These are phyloP conservation scores for Eucidaris tribuloides DNA, from an alignment of 35 echinoderm and acorn worm species.

Conservation along the genomic window DNA sequence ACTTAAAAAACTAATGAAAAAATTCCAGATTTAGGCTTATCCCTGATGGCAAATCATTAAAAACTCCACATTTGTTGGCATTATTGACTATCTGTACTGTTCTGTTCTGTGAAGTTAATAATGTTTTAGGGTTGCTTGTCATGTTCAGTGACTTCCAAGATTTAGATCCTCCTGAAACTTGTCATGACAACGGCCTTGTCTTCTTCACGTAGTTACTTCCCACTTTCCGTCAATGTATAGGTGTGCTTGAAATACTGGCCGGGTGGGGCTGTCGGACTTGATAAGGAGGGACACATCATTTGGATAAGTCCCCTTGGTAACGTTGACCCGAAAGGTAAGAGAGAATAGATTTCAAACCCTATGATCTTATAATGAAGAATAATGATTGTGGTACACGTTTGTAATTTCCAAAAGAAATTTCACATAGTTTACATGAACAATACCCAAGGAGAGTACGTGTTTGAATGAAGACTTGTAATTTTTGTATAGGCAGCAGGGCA, in stretches of 20 bases:
- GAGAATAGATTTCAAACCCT: too few species aligned
- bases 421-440: not conserved
- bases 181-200: not conserved
- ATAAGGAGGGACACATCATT: not conserved
- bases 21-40: too few species aligned
- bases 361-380: too few species aligned
- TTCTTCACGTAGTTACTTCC: not conserved
- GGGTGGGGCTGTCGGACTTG: not conserved
- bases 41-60: too few species aligned
- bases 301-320: not conserved
- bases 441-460: not conserved
- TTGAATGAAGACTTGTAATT: not conserved
- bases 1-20: too few species aligned
- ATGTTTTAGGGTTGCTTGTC: too few species aligned
- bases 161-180: too few species aligned
- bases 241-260: conserved; percentile 17
- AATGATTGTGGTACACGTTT: not conserved
- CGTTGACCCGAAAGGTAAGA: conserved; percentile 12
- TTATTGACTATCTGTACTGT: too few species aligned
- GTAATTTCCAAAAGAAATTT: not conserved
- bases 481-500: too few species aligned
- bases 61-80: too few species aligned
- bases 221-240: not conserved
- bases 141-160: too few species aligned
- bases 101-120: too few species aligned